These are phyloP conservation scores for Rousettus leschenaultii DNA, from an alignment of 2,113 vertebrate genomes.

Conservation along the genomic window DNA sequence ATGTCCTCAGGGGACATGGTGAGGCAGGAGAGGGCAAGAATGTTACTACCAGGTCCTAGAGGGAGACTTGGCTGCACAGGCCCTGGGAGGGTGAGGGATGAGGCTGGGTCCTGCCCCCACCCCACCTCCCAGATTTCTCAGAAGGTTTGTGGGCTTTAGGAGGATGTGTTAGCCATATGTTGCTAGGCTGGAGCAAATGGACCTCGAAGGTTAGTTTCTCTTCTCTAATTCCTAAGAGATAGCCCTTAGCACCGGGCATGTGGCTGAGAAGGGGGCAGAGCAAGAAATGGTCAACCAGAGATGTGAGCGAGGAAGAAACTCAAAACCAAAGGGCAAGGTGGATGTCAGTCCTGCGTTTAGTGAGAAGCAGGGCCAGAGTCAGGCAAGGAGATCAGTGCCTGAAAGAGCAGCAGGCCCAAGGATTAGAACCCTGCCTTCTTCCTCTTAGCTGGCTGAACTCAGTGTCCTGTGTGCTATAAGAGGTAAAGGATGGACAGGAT, in stretches of 20 bases:
- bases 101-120: neutral
- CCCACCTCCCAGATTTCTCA: neutral
- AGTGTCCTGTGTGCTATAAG: neutral
- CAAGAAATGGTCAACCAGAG: neutral
- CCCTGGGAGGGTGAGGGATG: neutral
- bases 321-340: rapidly evolving
- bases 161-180: neutral
- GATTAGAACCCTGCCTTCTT: neutral
- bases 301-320: neutral
- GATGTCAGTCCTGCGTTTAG: rapidly evolving
- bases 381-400: neutral
- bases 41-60: neutral
- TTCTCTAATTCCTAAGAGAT: neutral
- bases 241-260: neutral
- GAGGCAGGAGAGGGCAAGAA: neutral
- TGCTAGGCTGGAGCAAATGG: neutral
- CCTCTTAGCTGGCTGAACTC: neutral
- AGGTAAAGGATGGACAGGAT: neutral
- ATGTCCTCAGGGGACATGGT: neutral
- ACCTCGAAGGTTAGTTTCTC: neutral
- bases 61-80: neutral
- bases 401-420: neutral
- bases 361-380: neutral
- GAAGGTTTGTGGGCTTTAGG: neutral
- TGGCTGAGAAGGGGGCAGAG: neutral